phyloP scores from a whole-genome alignment of 2,797 vertebrate genomes.

The Taeniopygia guttata region DNA sequence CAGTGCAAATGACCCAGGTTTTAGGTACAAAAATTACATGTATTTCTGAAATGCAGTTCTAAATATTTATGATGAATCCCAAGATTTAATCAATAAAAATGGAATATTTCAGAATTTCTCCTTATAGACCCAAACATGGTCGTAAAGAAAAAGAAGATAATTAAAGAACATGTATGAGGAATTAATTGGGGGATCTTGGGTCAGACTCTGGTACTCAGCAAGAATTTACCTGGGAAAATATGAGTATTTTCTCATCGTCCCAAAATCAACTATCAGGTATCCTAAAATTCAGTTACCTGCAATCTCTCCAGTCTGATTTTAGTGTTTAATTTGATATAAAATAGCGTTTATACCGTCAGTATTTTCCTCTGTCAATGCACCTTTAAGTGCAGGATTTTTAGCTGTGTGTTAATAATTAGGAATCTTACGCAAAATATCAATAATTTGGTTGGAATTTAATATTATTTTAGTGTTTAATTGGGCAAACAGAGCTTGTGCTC shows the following conservation, averaged over 20 bases:
- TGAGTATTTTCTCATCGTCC: neutral
- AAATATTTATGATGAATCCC: neutral
- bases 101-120: neutral
- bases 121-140: neutral
- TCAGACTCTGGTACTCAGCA: neutral
- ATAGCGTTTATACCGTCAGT: neutral
- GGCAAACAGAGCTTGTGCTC: neutral
- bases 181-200: neutral
- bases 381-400: neutral
- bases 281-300: neutral
- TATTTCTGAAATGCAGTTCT: constrained; percentile 11
- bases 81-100: neutral
- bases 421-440: neutral
- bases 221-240: neutral
- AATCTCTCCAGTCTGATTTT: neutral
- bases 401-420: neutral
- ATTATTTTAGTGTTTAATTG: neutral
- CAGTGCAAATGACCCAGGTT: neutral
- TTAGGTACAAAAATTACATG: neutral
- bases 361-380: neutral
- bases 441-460: neutral
- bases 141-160: neutral
- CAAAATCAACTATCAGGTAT: neutral
- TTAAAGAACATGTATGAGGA: neutral
- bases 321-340: neutral